These are phyloP conservation scores for Pheosia tremula DNA, from an alignment of 2,888 invertebrate species.

Conservation along the genomic window DNA sequence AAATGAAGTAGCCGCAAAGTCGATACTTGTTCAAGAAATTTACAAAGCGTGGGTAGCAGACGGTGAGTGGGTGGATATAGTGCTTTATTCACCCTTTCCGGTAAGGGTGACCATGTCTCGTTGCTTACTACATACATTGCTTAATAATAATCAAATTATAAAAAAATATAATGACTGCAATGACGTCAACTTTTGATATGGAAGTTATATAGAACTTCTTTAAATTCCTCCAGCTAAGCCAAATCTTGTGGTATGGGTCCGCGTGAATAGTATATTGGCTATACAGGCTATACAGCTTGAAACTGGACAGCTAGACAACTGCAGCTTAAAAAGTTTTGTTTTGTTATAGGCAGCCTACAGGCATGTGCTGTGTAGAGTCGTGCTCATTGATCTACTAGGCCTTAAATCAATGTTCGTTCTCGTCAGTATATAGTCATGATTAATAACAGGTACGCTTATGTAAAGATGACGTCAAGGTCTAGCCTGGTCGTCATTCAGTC, in stretches of 20 bases:
- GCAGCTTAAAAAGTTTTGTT: neutral
- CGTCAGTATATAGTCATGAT: conserved; percentile 20
- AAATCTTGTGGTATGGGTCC: too few relatives aligned
- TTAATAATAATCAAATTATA: neutral
- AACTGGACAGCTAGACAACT: neutral
- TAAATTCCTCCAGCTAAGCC: too few relatives aligned
- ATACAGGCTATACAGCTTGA: too few relatives aligned
- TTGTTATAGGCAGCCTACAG: too few relatives aligned
- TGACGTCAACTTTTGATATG: too few relatives aligned
- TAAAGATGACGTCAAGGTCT: conserved; percentile 32
- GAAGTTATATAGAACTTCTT: too few relatives aligned
- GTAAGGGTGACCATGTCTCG: conserved; percentile 17
- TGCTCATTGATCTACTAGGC: too few relatives aligned
- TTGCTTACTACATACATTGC: conserved; percentile 20
- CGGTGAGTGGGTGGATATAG: conserved; percentile 34
- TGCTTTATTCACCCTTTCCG: conserved; percentile 23
- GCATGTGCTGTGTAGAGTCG: too few relatives aligned
- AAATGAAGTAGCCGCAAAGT: neutral
- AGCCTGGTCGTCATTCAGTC: conserved; percentile 17
- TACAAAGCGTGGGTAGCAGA: conserved; percentile 18
- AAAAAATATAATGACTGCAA: too few relatives aligned
- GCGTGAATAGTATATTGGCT: too few relatives aligned
- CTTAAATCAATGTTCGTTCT: conserved; percentile 9
- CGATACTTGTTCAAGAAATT: conserved; percentile 18
- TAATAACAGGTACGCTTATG: conserved; percentile 18